Percentiles rank a stretch among this genome's conserved stretches.
phyloP scores from a whole-genome alignment of 2,888 invertebrate species.

The Sarcophaga rosellei region DNA sequence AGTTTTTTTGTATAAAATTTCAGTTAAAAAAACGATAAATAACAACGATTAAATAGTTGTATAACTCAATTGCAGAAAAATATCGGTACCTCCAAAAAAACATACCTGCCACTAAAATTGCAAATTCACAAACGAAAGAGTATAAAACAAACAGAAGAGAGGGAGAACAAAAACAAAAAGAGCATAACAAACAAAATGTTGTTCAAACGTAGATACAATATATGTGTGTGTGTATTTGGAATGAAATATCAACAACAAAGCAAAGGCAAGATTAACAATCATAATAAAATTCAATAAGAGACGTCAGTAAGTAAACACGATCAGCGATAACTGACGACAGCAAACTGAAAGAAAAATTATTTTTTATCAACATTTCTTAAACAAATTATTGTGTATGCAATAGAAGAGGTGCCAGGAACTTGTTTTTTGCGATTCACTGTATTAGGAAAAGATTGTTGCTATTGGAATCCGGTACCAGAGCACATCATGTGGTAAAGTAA shows the following conservation, averaged over 20 bases:
- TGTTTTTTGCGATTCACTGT: too few relatives aligned
- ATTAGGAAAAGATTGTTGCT: too few relatives aligned
- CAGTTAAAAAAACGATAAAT: too few relatives aligned
- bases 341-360: neutral
- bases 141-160: neutral
- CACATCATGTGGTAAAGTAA: too few relatives aligned
- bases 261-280: neutral
- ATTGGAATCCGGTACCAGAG: too few relatives aligned
- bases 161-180: neutral
- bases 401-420: too few relatives aligned
- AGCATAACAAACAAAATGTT: neutral
- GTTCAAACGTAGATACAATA: neutral
- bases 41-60: too few relatives aligned
- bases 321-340: slow-evolving; percentile 34
- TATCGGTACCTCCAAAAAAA: too few relatives aligned
- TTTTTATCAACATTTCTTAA: slow-evolving; percentile 44
- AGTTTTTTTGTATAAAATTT: too few relatives aligned
- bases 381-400: neutral
- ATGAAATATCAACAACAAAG: neutral
- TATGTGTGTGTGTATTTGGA: neutral
- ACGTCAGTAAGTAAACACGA: neutral
- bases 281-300: slow-evolving; percentile 18
- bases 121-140: too few relatives aligned
- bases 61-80: too few relatives aligned
- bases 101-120: too few relatives aligned